Conservation (phyloP, 2,113 vertebrate genomes). For the Osmerus eperlanus region DNA sequence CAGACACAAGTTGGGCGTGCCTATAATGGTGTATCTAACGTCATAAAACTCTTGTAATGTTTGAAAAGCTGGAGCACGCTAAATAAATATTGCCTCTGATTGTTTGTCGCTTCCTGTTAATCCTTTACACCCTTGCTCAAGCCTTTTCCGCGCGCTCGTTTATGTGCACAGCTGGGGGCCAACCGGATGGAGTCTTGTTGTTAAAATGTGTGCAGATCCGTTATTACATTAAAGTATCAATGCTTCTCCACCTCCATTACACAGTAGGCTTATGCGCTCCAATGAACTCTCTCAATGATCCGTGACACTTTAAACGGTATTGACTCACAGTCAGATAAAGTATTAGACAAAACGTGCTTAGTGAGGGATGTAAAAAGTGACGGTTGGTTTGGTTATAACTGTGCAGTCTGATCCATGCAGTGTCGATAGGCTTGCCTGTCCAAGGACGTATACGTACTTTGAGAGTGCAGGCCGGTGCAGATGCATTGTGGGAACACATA, state of each 20-base stretch:
- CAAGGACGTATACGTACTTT: conserved; percentile 51
- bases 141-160: conserved; percentile 22
- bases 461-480: conserved; percentile 58
- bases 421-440: neutral
- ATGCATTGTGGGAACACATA: conserved; percentile 51
- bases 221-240: too few relatives aligned
- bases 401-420: too few relatives aligned
- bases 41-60: conserved; percentile 40
- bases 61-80: conserved; percentile 65
- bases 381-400: too few relatives aligned
- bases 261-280: too few relatives aligned
- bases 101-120: conserved; percentile 47
- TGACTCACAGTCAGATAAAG: too few relatives aligned
- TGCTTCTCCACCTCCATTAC: too few relatives aligned
- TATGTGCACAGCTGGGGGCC: conserved; percentile 23
- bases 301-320: too few relatives aligned
- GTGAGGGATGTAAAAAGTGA: too few relatives aligned
- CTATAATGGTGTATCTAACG: conserved; percentile 4
- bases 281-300: too few relatives aligned
- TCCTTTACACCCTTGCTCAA: conserved; percentile 40
- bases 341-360: too few relatives aligned
- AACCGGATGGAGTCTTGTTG: too few relatives aligned
- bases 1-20: neutral
- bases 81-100: conserved; percentile 61
- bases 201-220: too few relatives aligned